Percentiles rank a stretch among this genome's conserved stretches.
These are phyloP conservation scores for Ceratina calcarata DNA, from an alignment of 1,140 invertebrate species.

Conservation along the genomic window DNA sequence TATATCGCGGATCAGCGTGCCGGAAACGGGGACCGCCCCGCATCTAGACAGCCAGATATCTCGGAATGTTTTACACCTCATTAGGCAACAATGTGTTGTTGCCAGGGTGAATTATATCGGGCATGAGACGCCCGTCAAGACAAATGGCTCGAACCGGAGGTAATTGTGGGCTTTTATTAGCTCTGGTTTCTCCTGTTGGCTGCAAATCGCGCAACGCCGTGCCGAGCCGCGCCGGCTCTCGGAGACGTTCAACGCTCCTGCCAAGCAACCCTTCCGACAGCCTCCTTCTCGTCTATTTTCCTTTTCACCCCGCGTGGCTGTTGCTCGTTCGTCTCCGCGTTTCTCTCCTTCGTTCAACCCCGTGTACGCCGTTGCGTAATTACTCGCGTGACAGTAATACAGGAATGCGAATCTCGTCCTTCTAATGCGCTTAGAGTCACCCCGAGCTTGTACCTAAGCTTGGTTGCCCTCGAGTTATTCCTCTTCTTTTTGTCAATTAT, in stretches of 20 bases:
- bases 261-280: conserved; percentile 36
- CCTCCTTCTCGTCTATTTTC: conserved; percentile 39
- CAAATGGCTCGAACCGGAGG: conserved; percentile 80
- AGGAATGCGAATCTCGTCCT: conserved; percentile 72
- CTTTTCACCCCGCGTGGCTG: conserved; percentile 3
- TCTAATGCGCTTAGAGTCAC: conserved; percentile 38
- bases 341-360: conserved; percentile 38
- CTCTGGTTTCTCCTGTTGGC: conserved; percentile 69
- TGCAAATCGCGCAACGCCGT: conserved; percentile 61
- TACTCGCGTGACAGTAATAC: conserved; percentile 79
- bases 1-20: conserved; percentile 50
- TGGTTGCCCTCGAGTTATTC: no score
- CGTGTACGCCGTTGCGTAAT: conserved; percentile 69
- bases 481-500: no score
- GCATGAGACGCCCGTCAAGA: conserved; percentile 80
- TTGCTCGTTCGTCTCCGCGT: background rate
- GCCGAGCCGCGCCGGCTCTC: conserved; percentile 32
- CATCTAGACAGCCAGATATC: conserved; percentile 74
- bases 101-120: conserved; percentile 80
- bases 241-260: conserved; percentile 49
- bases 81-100: conserved; percentile 81
- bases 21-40: conserved; percentile 62
- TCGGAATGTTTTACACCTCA: conserved; percentile 80
- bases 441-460: background rate
- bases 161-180: conserved; percentile 82